Conservation (phyloP, 1,140 invertebrate species). For the Trichonephila inaurata region DNA sequence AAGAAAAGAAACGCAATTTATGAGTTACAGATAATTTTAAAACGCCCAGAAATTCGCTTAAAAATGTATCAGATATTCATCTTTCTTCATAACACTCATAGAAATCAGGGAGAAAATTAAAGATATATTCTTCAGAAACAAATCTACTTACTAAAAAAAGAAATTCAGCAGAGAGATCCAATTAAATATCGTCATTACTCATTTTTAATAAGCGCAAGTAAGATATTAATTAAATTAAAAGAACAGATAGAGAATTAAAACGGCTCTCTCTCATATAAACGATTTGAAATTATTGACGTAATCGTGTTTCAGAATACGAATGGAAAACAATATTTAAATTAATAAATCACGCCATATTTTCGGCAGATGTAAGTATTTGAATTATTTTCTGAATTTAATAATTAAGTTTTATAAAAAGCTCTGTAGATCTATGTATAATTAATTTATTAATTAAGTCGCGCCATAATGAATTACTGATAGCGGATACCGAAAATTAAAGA, state of each 20-base stretch:
- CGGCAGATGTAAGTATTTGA: background rate
- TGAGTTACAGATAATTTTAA: background rate
- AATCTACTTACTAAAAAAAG: background rate
- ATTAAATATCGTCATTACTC: constrained; percentile 12
- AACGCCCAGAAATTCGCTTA: background rate
- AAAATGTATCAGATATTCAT: no score
- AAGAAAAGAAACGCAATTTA: background rate
- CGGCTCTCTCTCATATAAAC: background rate
- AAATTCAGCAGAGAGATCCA: background rate
- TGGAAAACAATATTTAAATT: constrained; percentile 32
- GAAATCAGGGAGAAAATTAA: background rate
- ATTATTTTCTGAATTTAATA: constrained; percentile 35
- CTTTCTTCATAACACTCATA: no score
- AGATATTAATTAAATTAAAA: background rate
- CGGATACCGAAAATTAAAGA: constrained; percentile 3
- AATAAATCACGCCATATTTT: background rate
- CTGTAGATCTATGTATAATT: constrained; percentile 14
- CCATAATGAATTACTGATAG: background rate
- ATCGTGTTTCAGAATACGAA: background rate
- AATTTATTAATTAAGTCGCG: constrained; percentile 33
- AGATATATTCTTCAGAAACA: background rate
- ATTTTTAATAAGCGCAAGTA: constrained; percentile 27
- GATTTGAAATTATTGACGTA: constrained; percentile 21
- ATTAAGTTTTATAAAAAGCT: background rate
- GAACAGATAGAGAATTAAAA: background rate